Evolutionary conservation across 2,888 invertebrate genomes (phyloP).

Genomic region (Celastrina argiolus): DNA sequence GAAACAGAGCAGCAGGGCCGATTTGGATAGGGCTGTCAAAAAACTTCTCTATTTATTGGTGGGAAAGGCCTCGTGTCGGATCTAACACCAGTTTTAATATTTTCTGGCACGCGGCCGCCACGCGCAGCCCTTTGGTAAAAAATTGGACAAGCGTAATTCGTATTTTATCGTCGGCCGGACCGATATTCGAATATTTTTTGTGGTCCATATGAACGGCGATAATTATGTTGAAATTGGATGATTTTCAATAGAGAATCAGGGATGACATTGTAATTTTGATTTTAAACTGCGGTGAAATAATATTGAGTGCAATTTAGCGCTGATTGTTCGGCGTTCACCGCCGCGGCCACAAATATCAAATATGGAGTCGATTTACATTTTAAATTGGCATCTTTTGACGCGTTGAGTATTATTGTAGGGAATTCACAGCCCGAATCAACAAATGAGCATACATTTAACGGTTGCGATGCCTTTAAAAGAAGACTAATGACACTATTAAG

Average conservation of each 20-base stretch:
- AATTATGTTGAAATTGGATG: conserved; percentile 63
- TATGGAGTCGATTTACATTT: conserved; percentile 10
- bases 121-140: conserved; percentile 72
- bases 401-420: conserved; percentile 1
- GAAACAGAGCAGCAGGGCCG: conserved; percentile 34
- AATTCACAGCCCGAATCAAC: background rate
- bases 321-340: conserved; percentile 17
- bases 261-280: conserved; percentile 28
- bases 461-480: background rate
- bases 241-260: conserved; percentile 41
- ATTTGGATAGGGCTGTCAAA: conserved; percentile 57
- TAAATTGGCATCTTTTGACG: conserved; percentile 18
- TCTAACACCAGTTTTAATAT: conserved; percentile 78
- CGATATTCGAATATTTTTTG: conserved; percentile 63
- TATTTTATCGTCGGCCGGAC: conserved; percentile 72
- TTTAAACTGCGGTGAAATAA: conserved; percentile 26
- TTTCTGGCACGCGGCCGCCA: conserved; percentile 64
- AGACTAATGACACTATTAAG: no score
- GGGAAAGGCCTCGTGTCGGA: conserved; percentile 76
- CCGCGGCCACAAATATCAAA: conserved; percentile 13
- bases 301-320: conserved; percentile 1
- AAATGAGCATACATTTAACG: conserved; percentile 23
- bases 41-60: conserved; percentile 72
- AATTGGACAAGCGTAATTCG: conserved; percentile 70
- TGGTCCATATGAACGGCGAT: conserved; percentile 50